Base-by-base conservation (phyloP, 2,888 invertebrate genomes). In the Drosophila borealis region DNA sequence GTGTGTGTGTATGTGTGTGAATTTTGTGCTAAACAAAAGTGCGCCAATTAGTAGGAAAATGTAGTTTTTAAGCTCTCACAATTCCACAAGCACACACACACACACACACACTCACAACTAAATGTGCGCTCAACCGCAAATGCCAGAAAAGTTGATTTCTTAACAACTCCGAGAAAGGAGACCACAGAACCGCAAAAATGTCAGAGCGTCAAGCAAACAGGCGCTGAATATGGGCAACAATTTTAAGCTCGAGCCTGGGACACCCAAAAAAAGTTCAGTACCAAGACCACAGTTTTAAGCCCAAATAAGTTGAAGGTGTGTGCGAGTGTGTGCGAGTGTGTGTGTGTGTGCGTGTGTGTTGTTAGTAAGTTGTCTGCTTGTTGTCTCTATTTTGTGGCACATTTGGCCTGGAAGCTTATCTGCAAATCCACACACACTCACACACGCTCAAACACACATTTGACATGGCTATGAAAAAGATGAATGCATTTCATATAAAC, bases 41-140 rank as follows among this genome's bases (percentile, higher is more conserved):
- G 83, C 88, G 80, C 89, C 89, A 88, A 89, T 85, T 89, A 89
- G 84, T 73, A 84, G 72, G 51, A 68, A 83, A 88, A 84, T 83
- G 69, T 64, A 60, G 70, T 74, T 89, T 87, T 89, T 84, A 89
- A 83, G 81, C 89, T 86, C 63, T 71, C 56, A 55, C 57, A 74
- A 66, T 61, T 65, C 14, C 65, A 44, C 61, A 46, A 34, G 17
- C 34, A 44, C 45, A 6, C 62, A 42, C 39, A 29, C 34, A 51
- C 62, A 45, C 62, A 42, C 29, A 21, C n/a, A 46, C n/a, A 62
- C 65, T 59, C 62, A 80, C 56, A 53, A 42, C 54, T 63, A 76
- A 82, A 80, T 82, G 83, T 80, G 80, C 65, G 59, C 55, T 65
- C 70, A 59, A 70, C 89, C 88, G 70, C 80, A 82, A 82, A 80